A percentile compares a stretch with the other conserved stretches of the same genome.
Conservation (phyloP, 2,797 vertebrate genomes). For the Spinus pinus region DNA sequence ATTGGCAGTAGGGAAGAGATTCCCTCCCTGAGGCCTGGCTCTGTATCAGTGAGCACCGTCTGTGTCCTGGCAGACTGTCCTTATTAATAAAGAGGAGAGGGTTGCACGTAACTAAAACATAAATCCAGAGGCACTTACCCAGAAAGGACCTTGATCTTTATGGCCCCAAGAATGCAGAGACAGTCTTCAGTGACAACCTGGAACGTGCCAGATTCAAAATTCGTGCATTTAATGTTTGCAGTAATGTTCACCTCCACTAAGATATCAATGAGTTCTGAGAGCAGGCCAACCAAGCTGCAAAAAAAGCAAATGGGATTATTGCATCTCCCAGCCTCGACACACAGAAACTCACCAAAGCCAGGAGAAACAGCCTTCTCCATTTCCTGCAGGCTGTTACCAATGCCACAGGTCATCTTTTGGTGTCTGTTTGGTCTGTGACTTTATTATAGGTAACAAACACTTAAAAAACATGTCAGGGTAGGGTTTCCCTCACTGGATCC, state of each 20-base stretch:
- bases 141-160: conserved; percentile 22
- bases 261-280: conserved; percentile 14
- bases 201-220: neutral
- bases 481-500: fast-evolving
- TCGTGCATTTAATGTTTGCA: neutral
- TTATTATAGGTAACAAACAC: neutral
- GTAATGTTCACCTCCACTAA: neutral
- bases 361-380: neutral
- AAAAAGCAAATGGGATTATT: neutral
- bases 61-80: neutral
- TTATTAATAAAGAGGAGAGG: neutral
- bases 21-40: neutral
- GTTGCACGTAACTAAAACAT: neutral
- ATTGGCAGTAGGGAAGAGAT: neutral
- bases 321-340: neutral
- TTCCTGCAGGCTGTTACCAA: neutral
- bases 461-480: fast-evolving
- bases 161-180: neutral
- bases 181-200: conserved; percentile 34
- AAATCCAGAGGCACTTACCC: conserved; percentile 3
- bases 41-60: neutral
- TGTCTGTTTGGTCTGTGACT: neutral
- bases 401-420: neutral
- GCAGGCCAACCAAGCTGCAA: conserved; percentile 19
- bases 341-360: neutral